Evolutionary conservation across 2,797 vertebrate genomes (phyloP).

Genomic region (Harpagifer antarcticus): DNA sequence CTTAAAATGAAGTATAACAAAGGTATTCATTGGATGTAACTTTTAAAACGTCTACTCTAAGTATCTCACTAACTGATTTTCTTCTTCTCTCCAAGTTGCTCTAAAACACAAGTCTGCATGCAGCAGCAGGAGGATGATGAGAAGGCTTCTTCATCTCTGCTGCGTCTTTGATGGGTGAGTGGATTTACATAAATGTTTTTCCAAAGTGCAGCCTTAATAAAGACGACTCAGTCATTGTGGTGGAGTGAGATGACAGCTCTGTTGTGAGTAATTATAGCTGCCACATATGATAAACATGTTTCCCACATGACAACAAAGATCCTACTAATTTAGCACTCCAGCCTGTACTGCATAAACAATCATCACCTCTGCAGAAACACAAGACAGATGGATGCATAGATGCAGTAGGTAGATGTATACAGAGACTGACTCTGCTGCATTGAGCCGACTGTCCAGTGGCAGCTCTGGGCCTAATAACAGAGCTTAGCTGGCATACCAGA

Average conservation of each 20-base stretch:
- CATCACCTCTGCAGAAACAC: conserved; percentile 28
- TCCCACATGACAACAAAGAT: conserved; percentile 20
- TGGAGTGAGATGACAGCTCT: conserved; percentile 29
- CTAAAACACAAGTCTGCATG: neutral
- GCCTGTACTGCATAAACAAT: conserved; percentile 47
- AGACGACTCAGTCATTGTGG: conserved; percentile 23
- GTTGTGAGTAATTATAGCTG: conserved; percentile 45
- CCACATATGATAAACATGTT: conserved; percentile 33
- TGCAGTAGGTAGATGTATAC: conserved; percentile 3
- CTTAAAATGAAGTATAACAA: neutral
- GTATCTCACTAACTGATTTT: conserved; percentile 6
- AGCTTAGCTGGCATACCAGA: conserved; percentile 80
- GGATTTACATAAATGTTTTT: conserved; percentile 29
- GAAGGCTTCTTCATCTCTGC: conserved; percentile 24
- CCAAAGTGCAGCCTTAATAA: conserved; percentile 29
- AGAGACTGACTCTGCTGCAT: conserved; percentile 37
- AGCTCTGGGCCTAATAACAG: conserved; percentile 75
- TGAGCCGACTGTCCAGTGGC: conserved; percentile 59
- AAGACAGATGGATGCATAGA: conserved; percentile 4
- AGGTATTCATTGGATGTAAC: neutral
- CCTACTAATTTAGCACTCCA: conserved; percentile 47
- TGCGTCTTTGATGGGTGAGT: conserved; percentile 38
- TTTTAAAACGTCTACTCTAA: neutral
- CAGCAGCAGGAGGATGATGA: conserved; percentile 36
- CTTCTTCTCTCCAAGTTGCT: conserved; percentile 5